Evolutionary conservation across 2,113 vertebrate species (phyloP), one percentile per base, ranked within the genome.

Genomic region (Coreoperca whiteheadi): DNA sequence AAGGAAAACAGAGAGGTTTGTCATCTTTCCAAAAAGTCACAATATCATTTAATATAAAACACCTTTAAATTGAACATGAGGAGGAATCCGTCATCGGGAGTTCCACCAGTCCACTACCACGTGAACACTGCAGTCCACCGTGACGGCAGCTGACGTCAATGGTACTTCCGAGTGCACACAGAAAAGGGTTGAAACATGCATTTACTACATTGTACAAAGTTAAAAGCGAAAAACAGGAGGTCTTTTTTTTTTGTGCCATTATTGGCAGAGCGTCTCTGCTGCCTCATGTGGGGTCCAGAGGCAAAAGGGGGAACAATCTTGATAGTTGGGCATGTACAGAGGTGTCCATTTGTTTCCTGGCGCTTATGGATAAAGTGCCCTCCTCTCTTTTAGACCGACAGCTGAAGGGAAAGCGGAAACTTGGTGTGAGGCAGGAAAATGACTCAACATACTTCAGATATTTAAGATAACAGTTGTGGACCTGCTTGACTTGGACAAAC

Each of bases 1-100:
- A 84, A 86, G 67, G 79, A 46, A 65, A 80, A 87, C 66, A 85
- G 72, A 91, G 73, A 82, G 18, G 39, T 84, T 69, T 70, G 83
- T 93, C 80, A 79, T 93, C 90, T 89, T 95, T 95, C 92, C 92
- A 94, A 95, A 94, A 95, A 95, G 91, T 95, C 94, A 95, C 94
- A 93, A 95, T 95, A 94, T 94, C 89, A 94, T 96, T 96, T 95
- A 94, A 95, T 96, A 95, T 96, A 96, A 96, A 96, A 96, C 94
- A 94, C 88, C 88, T 95, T 95, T 94, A 93, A 88, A 90, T 91
- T 88, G 82, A 93, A 92, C 89, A 93, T 91, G 81, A 85, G 87
- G 89, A 92, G 92, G 91, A 90, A 91, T 94, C 89, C 78, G 67
- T 30, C 74, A 87, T 85, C 84, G 77, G 90, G 88, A 79, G 77